Conservation (phyloP, 2,888 invertebrate species). For the Argyresthia goedartella region DNA sequence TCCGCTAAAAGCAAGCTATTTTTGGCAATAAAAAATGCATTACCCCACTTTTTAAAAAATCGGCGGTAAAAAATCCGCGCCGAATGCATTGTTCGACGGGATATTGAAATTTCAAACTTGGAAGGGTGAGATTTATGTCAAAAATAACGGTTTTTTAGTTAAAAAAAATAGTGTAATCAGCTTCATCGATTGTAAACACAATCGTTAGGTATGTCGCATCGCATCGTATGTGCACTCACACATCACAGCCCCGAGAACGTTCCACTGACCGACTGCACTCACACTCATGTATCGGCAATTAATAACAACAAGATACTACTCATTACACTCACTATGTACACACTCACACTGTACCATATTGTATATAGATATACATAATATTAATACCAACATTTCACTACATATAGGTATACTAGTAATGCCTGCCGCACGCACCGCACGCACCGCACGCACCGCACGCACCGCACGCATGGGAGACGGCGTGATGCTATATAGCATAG, state of each 20-base stretch:
- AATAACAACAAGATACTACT: neutral
- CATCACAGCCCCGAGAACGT: too few relatives aligned
- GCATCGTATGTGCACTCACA: neutral
- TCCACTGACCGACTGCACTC: neutral
- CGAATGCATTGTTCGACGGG: conserved; percentile 49
- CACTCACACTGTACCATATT: too few relatives aligned
- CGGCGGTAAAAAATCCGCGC: conserved; percentile 45
- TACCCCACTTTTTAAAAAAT: conserved; percentile 64
- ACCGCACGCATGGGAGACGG: too few relatives aligned
- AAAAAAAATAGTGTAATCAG: conserved; percentile 61
- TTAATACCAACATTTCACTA: too few relatives aligned
- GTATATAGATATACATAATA: too few relatives aligned
- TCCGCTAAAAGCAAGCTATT: conserved; percentile 37
- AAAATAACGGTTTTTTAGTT: conserved; percentile 64
- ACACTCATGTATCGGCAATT: neutral
- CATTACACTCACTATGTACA: too few relatives aligned
- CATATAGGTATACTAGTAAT: too few relatives aligned
- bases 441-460: too few relatives aligned
- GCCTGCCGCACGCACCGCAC: too few relatives aligned
- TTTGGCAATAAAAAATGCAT: conserved; percentile 63
- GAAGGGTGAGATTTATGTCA: conserved; percentile 67
- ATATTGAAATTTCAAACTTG: conserved; percentile 55
- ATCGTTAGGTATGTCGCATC: too few relatives aligned
- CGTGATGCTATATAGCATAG: too few relatives aligned
- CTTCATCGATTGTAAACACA: conserved; percentile 24